Percentiles rank a stretch among this genome's conserved stretches.
Evolutionary conservation across 92 coral and sea anemone genomes (phyloP).

Genomic region (Parazoanthus swiftii): DNA sequence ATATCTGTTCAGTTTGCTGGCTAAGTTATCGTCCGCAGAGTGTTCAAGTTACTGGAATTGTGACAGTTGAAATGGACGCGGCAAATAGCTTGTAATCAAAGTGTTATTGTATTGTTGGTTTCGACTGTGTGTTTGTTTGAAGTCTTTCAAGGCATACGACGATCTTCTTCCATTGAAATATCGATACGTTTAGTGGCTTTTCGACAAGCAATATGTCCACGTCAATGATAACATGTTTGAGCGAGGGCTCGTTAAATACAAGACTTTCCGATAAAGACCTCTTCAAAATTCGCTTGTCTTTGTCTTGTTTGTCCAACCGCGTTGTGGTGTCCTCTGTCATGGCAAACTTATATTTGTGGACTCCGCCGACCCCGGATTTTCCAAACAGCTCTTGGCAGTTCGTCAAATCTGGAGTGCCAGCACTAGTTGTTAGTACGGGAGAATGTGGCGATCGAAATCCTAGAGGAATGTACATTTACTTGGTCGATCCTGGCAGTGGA

Average conservation of each 20-base stretch:
- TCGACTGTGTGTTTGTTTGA: slow-evolving; percentile 27
- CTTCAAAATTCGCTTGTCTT: slow-evolving; percentile 87
- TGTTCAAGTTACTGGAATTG: slow-evolving; percentile 8
- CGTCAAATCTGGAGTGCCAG: slow-evolving; percentile 89
- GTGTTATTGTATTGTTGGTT: slow-evolving; percentile 26
- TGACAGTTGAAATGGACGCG: slow-evolving; percentile 40
- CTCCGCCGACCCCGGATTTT: slow-evolving; percentile 66
- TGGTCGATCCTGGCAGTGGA: slow-evolving; percentile 92
- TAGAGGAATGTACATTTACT: slow-evolving; percentile 74
- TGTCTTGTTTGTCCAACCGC: slow-evolving; percentile 94
- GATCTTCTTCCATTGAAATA: slow-evolving; percentile 10
- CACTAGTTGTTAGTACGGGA: slow-evolving; percentile 83
- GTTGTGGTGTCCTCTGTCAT: slow-evolving; percentile 88
- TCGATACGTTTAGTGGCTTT: slow-evolving; percentile 25
- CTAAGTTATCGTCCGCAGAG: background rate
- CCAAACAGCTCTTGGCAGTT: slow-evolving; percentile 83
- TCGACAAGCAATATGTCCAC: slow-evolving; percentile 55
- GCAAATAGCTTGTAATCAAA: slow-evolving; percentile 32
- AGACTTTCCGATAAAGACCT: slow-evolving; percentile 83
- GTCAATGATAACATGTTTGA: slow-evolving; percentile 65
- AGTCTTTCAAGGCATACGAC: slow-evolving; percentile 11
- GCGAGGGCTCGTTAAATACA: slow-evolving; percentile 71
- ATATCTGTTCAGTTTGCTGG: background rate
- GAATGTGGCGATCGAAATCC: slow-evolving; percentile 93
- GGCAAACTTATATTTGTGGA: slow-evolving; percentile 85